These are phyloP conservation scores for Montipora capricornis DNA, from an alignment of 64 coral and sea anemone genomes.

Conservation along the genomic window DNA sequence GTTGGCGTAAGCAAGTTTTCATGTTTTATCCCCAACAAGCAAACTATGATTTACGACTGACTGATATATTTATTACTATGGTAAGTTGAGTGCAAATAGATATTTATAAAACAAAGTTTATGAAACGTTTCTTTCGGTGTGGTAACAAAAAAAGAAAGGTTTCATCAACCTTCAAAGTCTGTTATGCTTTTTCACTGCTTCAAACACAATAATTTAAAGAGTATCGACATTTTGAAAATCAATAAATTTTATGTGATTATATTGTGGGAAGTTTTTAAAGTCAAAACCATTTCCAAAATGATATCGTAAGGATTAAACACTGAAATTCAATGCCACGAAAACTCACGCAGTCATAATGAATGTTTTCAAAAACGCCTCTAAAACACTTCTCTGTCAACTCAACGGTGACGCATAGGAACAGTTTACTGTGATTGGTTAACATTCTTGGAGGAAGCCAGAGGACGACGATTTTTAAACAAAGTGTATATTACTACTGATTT, in stretches of 20 bases:
- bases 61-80: not conserved
- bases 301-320: not conserved
- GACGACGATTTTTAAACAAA: not conserved
- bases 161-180: not conserved
- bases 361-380: not conserved
- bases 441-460: not conserved
- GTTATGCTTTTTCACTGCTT: not conserved
- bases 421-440: conserved; percentile 7
- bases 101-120: not conserved
- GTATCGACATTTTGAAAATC: not conserved
- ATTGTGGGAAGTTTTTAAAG: not conserved
- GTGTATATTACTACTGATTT: not conserved
- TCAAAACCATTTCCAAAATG: not conserved
- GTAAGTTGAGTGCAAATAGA: conserved; percentile 9
- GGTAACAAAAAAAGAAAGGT: not conserved
- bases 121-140: not conserved
- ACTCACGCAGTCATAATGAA: not conserved
- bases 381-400: not conserved
- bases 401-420: not conserved
- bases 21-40: not conserved
- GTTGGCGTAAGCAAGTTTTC: not conserved
- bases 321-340: not conserved
- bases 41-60: not conserved
- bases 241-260: not conserved
- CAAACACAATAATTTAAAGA: not conserved